These are phyloP conservation scores for Rhagonycha fulva DNA, from an alignment of 2,888 invertebrate genomes.

Conservation along the genomic window DNA sequence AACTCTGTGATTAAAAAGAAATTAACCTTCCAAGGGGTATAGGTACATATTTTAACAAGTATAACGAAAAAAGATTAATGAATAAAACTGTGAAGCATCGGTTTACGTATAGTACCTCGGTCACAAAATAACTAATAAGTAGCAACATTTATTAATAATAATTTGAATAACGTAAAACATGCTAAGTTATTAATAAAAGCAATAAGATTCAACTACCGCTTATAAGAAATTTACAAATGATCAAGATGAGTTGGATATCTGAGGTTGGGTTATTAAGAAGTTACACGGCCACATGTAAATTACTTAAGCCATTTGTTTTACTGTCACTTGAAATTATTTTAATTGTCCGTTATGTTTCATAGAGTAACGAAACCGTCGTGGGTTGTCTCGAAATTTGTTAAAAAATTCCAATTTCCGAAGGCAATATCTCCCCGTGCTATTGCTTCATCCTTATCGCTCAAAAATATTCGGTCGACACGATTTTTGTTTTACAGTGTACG, in stretches of 20 bases:
- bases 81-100: neutral
- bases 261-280: conserved; percentile 22
- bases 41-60: too few species aligned
- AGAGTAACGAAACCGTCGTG: neutral
- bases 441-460: neutral
- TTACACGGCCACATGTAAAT: conserved; percentile 20
- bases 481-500: neutral
- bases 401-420: neutral
- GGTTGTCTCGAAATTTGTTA: neutral
- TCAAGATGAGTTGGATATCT: conserved; percentile 5
- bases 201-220: conserved; percentile 17
- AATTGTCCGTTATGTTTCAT: neutral
- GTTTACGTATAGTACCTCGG: too few species aligned
- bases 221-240: conserved; percentile 17
- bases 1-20: conserved; percentile 5
- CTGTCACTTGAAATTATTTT: conserved; percentile 14
- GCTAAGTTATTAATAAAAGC: conserved; percentile 4
- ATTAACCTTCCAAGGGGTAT: neutral
- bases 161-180: conserved; percentile 16
- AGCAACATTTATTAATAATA: conserved; percentile 16
- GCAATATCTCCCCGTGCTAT: neutral
- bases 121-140: neutral
- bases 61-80: too few species aligned
- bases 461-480: neutral
- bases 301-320: conserved; percentile 20